Percentiles rank a stretch among this genome's conserved stretches.
phyloP scores from a whole-genome alignment of 2,888 invertebrate genomes.

The Mermis nigrescens region DNA sequence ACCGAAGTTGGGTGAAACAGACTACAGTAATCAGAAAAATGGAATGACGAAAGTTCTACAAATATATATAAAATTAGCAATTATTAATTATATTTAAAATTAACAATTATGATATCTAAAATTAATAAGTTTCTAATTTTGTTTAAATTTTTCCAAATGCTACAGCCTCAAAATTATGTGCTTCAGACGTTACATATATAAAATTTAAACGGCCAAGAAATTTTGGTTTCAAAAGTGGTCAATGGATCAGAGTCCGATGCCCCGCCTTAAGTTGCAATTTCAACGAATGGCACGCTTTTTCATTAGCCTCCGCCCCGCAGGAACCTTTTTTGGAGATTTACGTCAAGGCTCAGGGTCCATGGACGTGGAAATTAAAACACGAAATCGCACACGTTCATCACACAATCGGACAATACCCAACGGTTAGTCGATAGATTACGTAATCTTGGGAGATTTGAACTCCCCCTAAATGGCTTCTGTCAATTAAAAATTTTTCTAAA shows the following conservation, averaged over 20 bases:
- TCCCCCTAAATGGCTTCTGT: no score
- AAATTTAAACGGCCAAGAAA: conserved; percentile 87
- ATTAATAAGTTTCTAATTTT: no score
- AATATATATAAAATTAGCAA: no score
- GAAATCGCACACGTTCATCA: conserved; percentile 21
- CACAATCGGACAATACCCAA: conserved; percentile 20
- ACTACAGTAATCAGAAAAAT: no score
- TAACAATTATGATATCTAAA: no score
- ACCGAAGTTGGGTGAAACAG: no score
- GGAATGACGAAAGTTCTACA: no score
- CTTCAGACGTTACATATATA: conserved; percentile 40
- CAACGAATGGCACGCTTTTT: conserved; percentile 76
- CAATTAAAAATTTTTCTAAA: no score
- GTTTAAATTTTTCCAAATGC: no score
- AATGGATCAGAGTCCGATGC: conserved; percentile 59
- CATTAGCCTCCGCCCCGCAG: conserved; percentile 81
- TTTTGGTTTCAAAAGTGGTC: conserved; percentile 51
- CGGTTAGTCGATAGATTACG: conserved; percentile 15
- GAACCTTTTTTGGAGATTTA: conserved; percentile 83
- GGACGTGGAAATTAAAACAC: conserved; percentile 88
- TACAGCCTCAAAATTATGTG: background rate
- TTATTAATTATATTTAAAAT: no score
- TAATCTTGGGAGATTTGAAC: no score
- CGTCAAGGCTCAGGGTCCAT: conserved; percentile 74
- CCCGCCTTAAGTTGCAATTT: conserved; percentile 52